Evolutionary conservation across 2,888 invertebrate genomes (phyloP).

Genomic region (Cheilosia grossa): DNA sequence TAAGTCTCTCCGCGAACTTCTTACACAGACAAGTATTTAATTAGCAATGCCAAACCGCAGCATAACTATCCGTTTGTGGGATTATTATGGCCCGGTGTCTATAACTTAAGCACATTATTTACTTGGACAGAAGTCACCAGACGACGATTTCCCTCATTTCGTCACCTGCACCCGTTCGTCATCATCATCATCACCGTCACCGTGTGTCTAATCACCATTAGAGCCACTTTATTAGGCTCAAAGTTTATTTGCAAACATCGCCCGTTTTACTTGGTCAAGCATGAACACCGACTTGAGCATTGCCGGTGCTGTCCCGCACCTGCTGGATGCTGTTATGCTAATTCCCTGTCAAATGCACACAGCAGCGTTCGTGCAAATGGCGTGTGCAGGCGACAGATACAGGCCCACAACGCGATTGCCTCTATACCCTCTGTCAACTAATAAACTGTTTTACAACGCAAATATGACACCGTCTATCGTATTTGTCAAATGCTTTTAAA

Average conservation of each 20-base stretch:
- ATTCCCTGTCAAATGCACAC: conserved; percentile 54
- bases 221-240: conserved; percentile 67
- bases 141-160: conserved; percentile 43
- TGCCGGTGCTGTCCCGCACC: conserved; percentile 37
- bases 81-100: conserved; percentile 26
- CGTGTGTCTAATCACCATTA: conserved; percentile 67
- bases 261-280: conserved; percentile 63
- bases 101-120: conserved; percentile 26
- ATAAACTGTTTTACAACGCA: conserved; percentile 66
- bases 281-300: conserved; percentile 60
- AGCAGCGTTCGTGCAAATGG: conserved; percentile 23
- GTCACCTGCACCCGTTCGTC: conserved; percentile 56
- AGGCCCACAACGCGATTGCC: conserved; percentile 24
- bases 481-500: conserved; percentile 44
- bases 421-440: conserved; percentile 30
- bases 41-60: conserved; percentile 39
- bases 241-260: conserved; percentile 73
- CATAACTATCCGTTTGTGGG: conserved; percentile 2
- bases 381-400: conserved; percentile 34
- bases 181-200: conserved; percentile 37
- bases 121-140: conserved; percentile 51
- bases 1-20: conserved; percentile 10
- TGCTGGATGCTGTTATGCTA: conserved; percentile 62
- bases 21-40: conserved; percentile 49
- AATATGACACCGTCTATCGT: conserved; percentile 55